Percentiles rank a stretch among this genome's conserved stretches.
These are phyloP conservation scores for Genyomyrus donnyi DNA, from an alignment of 2,113 vertebrate genomes.

Conservation along the genomic window DNA sequence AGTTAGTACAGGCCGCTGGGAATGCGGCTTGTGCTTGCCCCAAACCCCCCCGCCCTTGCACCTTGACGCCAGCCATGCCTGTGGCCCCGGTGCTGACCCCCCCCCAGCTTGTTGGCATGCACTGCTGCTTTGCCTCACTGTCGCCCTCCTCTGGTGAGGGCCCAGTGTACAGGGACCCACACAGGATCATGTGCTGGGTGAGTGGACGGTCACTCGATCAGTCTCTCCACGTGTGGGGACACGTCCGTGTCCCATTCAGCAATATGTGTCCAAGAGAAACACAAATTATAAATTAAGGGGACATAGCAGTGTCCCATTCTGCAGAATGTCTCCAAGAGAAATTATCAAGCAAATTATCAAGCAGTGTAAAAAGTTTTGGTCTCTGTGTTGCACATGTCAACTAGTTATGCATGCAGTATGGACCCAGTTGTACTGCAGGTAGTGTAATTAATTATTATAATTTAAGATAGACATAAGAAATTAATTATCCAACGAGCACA, in stretches of 20 bases:
- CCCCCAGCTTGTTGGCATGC: conserved; percentile 53
- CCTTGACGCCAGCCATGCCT: conserved; percentile 4
- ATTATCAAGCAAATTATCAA: background rate
- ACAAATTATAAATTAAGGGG: background rate
- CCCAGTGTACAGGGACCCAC: conserved; percentile 17
- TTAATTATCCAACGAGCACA: background rate
- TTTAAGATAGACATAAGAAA: background rate
- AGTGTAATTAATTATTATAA: background rate
- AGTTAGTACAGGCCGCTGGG: conserved; percentile 64
- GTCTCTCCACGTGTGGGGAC: conserved; percentile 10
- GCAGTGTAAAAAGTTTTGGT: background rate
- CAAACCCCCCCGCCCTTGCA: conserved; percentile 28
- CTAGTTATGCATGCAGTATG: background rate
- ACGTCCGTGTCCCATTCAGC: background rate
- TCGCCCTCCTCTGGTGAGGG: conserved; percentile 27
- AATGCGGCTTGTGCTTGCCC: conserved; percentile 45
- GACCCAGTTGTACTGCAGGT: background rate
- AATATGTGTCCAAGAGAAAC: background rate
- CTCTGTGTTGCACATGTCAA: background rate
- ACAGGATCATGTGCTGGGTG: conserved; percentile 2
- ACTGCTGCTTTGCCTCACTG: conserved; percentile 43
- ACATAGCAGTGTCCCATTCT: background rate
- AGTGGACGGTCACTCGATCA: conserved; percentile 37
- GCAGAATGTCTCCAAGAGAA: background rate
- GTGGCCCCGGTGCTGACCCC: background rate